A percentile compares a stretch with the other conserved stretches of the same genome.
These are phyloP conservation scores for Neoaliturus tenellus DNA, from an alignment of 2,888 invertebrate genomes.

Conservation along the genomic window DNA sequence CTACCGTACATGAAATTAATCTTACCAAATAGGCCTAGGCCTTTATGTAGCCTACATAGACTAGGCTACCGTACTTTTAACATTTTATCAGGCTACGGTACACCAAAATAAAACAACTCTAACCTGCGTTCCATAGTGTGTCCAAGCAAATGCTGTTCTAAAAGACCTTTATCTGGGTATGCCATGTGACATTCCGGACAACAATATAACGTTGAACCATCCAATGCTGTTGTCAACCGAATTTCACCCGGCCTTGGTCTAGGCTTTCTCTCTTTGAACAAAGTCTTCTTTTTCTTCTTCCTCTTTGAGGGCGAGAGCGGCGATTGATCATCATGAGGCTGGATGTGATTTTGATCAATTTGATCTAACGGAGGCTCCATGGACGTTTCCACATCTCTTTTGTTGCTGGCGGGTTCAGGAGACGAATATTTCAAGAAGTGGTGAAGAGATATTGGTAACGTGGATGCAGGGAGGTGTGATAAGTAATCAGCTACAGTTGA, in stretches of 20 bases:
- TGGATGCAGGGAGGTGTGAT: constrained; percentile 85
- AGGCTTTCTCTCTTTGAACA: constrained; percentile 79
- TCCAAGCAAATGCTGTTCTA: constrained; percentile 91
- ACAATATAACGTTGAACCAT: constrained; percentile 90
- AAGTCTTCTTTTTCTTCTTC: constrained; percentile 87
- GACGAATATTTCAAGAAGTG: constrained; percentile 86
- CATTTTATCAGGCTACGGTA: too few relatives aligned
- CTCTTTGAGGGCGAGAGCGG: constrained; percentile 77
- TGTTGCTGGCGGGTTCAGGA: constrained; percentile 76
- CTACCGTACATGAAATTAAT: too few relatives aligned
- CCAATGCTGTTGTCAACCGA: constrained; percentile 76
- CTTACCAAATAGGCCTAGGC: too few relatives aligned
- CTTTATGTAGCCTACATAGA: too few relatives aligned
- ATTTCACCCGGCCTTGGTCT: constrained; percentile 91
- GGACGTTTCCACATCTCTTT: constrained; percentile 76
- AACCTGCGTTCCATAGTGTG: constrained; percentile 87
- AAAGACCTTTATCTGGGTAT: constrained; percentile 87
- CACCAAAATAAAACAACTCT: constrained; percentile 62
- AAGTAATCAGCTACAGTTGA: constrained; percentile 91
- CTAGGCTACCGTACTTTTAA: too few relatives aligned
- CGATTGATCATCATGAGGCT: constrained; percentile 68
- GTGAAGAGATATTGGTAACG: constrained; percentile 86
- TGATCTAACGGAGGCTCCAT: constrained; percentile 57
- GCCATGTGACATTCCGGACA: constrained; percentile 95
- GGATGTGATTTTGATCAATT: constrained; percentile 64